Evolutionary conservation across 1,140 invertebrate genomes (phyloP), one percentile per base, ranked within the genome.

Genomic region (Pachyrhynchus sulphureomaculatus): DNA sequence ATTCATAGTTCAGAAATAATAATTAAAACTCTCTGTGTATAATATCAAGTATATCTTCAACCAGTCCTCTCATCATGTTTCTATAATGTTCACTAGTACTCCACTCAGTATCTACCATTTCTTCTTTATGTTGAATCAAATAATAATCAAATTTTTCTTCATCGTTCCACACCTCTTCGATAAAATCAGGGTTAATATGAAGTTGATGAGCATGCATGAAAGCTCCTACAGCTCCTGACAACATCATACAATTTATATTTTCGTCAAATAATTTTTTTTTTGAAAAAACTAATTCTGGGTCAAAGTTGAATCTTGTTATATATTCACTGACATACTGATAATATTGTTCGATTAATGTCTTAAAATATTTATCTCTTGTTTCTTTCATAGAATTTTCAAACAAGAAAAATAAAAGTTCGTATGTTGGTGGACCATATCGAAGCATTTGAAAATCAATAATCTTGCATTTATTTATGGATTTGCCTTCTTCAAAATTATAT

Each of bases 381-480:
- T 72, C 60, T 2, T 72, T 68, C 1, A 66, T 68, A 0, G 74
- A 67, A 24, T 68, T 72, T 0, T 78, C 44, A 60, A 78, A 76
- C 0, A 81, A 45, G 0, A 80, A 66, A 8, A 73, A 71, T 2
- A 75, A 58, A 0, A 80, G 32, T 57, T 85, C 83, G 13, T 81
- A 78, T 0, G 77, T 77, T 3, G 80, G 69, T 2, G 82, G 82
- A 9, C 71, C 70, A 15, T 83, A 83, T 8, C 82, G 72, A 51
- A 80, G 59, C 5, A 79, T 64, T 62, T 83, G 82, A 57, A 82
- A 80, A 60, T 83, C 82, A 21, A 84, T 72, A 10, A 84, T 71
- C 21, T 75, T 74, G 29, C 79, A 80, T 21, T 72, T 67, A 1
- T 65, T 61, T 0, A 72, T 60, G 55, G 75, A 68, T 34, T 37